phyloP scores from a whole-genome alignment of 1,140 invertebrate species.

The Drosophila arizonae region DNA sequence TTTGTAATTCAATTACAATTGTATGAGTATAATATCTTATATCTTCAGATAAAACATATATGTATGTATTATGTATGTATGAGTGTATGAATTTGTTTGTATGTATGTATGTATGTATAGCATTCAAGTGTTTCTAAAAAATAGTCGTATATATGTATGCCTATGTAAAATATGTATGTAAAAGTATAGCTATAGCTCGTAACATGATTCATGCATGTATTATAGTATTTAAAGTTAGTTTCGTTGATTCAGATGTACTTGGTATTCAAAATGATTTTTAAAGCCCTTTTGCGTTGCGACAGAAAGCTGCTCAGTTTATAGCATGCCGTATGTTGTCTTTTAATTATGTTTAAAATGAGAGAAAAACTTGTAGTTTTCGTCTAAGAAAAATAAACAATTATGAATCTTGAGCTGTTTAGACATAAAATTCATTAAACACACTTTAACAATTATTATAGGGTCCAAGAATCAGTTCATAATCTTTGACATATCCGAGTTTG shows the following conservation, averaged over 20 bases:
- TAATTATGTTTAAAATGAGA: neutral
- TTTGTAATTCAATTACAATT: constrained; percentile 68
- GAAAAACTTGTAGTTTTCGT: constrained; percentile 30
- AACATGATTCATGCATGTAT: constrained; percentile 35
- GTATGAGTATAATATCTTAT: constrained; percentile 41
- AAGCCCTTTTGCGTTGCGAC: constrained; percentile 67
- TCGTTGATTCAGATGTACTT: constrained; percentile 54
- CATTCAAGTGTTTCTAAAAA: constrained; percentile 61
- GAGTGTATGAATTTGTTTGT: constrained; percentile 25
- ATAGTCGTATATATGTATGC: constrained; percentile 55
- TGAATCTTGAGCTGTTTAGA: constrained; percentile 41
- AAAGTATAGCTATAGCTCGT: constrained; percentile 43
- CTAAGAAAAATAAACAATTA: constrained; percentile 39
- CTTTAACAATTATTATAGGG: too few species aligned
- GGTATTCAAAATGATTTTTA: constrained; percentile 54
- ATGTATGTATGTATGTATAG: constrained; percentile 8
- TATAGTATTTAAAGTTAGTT: constrained; percentile 51
- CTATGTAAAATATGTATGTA: constrained; percentile 38
- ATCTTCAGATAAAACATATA: constrained; percentile 18
- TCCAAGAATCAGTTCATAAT: too few species aligned
- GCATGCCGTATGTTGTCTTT: constrained; percentile 4
- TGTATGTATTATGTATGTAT: constrained; percentile 24
- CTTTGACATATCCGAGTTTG: too few species aligned
- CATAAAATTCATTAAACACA: constrained; percentile 9
- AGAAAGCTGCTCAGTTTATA: constrained; percentile 30